Evolutionary conservation across 2,888 invertebrate species (phyloP).

Genomic region (Cheilosia pagana): DNA sequence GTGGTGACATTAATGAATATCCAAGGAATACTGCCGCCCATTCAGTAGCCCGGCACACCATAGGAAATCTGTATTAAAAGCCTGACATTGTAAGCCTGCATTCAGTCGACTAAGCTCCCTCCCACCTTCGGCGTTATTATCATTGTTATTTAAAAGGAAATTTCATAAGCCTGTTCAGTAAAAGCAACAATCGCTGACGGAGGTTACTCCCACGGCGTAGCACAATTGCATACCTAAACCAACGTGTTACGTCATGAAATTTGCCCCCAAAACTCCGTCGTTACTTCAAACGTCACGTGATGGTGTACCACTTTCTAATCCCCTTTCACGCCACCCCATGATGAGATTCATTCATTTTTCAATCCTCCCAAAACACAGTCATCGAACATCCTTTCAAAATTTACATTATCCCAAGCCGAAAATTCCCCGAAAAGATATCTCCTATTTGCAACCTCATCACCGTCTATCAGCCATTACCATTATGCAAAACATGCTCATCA

Average conservation of each 20-base stretch:
- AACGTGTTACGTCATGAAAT: constrained; percentile 8
- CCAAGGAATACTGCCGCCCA: neutral
- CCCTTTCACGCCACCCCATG: constrained; percentile 4
- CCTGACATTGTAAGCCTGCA: neutral
- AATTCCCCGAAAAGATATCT: neutral
- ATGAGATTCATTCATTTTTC: constrained; percentile 11
- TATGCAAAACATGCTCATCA: constrained; percentile 30
- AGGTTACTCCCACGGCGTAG: no score
- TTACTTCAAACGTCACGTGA: constrained; percentile 15
- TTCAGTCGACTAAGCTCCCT: neutral
- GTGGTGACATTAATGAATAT: neutral
- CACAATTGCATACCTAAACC: neutral
- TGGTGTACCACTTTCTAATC: neutral
- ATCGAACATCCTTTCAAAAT: constrained; percentile 9
- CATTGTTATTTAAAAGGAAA: no score
- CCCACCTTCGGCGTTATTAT: no score
- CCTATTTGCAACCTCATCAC: constrained; percentile 9
- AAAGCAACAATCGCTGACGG: no score
- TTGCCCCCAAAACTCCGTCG: neutral
- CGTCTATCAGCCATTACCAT: neutral
- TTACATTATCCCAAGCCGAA: constrained; percentile 6
- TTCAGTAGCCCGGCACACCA: neutral
- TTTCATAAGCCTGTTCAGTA: no score
- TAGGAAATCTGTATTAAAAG: neutral
- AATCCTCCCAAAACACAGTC: constrained; percentile 24